Evolutionary conservation across 2,113 vertebrate genomes (phyloP).

Genomic region (Lycaon pictus): DNA sequence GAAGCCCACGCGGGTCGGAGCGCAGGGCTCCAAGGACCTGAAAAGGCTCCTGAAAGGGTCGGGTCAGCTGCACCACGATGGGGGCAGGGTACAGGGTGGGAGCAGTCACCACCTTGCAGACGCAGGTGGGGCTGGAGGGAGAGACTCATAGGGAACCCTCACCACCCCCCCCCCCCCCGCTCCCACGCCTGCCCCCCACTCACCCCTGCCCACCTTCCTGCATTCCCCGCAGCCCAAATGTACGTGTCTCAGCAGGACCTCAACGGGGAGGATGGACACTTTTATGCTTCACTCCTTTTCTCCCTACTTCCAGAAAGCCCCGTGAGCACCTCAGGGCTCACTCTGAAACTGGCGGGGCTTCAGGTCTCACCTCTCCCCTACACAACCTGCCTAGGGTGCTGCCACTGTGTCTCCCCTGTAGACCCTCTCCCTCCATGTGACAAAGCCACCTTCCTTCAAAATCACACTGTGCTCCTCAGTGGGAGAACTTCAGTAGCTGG

Average conservation of each 20-base stretch:
- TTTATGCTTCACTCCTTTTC: too few species aligned
- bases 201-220: rapidly evolving
- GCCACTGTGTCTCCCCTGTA: neutral
- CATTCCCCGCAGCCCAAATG: neutral
- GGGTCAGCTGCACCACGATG: neutral
- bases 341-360: neutral
- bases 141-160: rapidly evolving
- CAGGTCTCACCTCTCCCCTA: too few species aligned
- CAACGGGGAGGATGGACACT: rapidly evolving
- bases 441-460: neutral
- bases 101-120: neutral
- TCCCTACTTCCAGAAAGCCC: neutral
- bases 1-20: rapidly evolving
- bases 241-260: neutral
- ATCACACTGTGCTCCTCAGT: neutral
- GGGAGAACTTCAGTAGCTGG: neutral
- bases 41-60: neutral
- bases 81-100: neutral
- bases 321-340: rapidly evolving
- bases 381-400: rapidly evolving
- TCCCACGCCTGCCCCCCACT: rapidly evolving
- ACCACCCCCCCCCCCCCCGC: rapidly evolving
- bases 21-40: neutral
- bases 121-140: rapidly evolving
- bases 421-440: neutral